phyloP scores from a whole-genome alignment of 1,140 invertebrate genomes.

The Neodiprion fabricii region DNA sequence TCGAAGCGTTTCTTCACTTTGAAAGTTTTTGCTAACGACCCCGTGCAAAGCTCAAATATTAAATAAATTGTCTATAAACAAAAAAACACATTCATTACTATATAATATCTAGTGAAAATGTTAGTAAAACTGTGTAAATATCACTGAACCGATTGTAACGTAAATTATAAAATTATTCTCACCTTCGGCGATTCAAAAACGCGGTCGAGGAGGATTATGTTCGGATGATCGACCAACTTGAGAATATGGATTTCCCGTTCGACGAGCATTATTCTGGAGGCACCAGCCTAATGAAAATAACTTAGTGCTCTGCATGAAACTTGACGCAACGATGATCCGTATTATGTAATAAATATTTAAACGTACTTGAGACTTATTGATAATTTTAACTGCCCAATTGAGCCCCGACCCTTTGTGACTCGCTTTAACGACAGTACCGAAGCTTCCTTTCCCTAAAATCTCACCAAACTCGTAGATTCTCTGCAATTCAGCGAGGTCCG shows the following conservation, averaged over 20 bases:
- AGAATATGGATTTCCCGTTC: conserved; percentile 64
- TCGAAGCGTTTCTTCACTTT: conserved; percentile 47
- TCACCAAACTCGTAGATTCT: conserved; percentile 44
- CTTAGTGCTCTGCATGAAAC: background rate
- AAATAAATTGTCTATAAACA: conserved; percentile 48
- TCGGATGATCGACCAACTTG: conserved; percentile 62
- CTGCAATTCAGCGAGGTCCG: conserved; percentile 37
- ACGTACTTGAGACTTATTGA: conserved; percentile 62
- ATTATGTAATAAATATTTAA: conserved; percentile 14
- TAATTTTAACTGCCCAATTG: conserved; percentile 64
- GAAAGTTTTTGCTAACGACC: conserved; percentile 55
- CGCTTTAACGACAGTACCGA: conserved; percentile 61
- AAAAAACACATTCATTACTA: too few relatives aligned
- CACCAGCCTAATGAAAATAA: conserved; percentile 47
- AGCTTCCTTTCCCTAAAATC: conserved; percentile 62
- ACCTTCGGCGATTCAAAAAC: conserved; percentile 61
- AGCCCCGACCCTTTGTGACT: conserved; percentile 49
- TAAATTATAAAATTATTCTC: background rate
- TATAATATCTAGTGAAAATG: too few relatives aligned
- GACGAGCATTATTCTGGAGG: conserved; percentile 50
- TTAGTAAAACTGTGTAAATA: too few relatives aligned
- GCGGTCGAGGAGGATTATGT: conserved; percentile 64
- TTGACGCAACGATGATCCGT: conserved; percentile 11
- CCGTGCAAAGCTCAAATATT: conserved; percentile 62
- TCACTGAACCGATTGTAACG: too few relatives aligned